phyloP scores from a whole-genome alignment of 2,888 invertebrate species.

The Sarcophaga variegata region DNA sequence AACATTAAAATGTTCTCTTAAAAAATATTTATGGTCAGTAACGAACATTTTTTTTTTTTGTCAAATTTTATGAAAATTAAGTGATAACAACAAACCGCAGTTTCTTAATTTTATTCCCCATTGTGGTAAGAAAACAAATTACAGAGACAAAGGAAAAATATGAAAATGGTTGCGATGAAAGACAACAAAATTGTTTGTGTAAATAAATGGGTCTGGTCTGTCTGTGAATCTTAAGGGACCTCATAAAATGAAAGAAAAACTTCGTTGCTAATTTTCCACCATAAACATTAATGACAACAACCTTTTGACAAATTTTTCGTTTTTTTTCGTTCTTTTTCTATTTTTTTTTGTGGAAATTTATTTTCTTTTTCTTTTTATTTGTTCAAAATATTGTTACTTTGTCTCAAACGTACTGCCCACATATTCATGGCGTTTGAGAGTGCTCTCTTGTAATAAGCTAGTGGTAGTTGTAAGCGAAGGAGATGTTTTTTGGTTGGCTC shows the following conservation, averaged over 20 bases:
- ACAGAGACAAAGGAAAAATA: neutral
- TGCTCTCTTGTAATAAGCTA: constrained; percentile 1
- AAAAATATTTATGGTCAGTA: constrained; percentile 14
- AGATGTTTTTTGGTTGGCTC: neutral
- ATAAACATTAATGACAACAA: constrained; percentile 68
- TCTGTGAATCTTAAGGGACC: constrained; percentile 42
- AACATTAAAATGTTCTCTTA: constrained; percentile 4
- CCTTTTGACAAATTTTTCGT: constrained; percentile 56
- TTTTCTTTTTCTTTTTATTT: too few species aligned
- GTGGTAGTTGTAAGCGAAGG: neutral
- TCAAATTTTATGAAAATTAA: constrained; percentile 44
- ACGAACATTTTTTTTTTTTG: neutral
- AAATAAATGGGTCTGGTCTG: too few species aligned
- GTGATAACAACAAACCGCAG: constrained; percentile 57
- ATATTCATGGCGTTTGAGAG: neutral
- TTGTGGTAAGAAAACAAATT: too few species aligned
- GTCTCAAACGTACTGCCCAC: neutral
- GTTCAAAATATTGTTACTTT: neutral
- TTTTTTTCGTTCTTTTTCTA: constrained; percentile 4
- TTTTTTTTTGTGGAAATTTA: neutral
- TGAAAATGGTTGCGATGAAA: constrained; percentile 21
- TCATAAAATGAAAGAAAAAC: constrained; percentile 51
- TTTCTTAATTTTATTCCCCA: constrained; percentile 35
- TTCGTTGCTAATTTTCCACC: constrained; percentile 62
- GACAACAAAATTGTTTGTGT: constrained; percentile 38